Conservation (phyloP, 92 coral and sea anemone genomes). For the Ricordea florida region DNA sequence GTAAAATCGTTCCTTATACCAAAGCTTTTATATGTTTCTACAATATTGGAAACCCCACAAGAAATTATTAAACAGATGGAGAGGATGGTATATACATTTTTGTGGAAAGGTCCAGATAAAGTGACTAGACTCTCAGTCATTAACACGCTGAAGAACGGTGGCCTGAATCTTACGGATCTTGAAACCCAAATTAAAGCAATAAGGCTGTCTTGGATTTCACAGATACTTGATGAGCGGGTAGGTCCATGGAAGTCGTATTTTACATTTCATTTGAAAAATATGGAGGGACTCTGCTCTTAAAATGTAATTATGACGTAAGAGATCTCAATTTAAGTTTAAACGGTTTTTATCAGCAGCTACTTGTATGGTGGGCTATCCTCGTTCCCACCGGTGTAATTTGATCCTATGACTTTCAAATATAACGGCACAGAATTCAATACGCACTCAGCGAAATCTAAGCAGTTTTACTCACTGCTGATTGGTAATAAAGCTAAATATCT, state of each 20-base stretch:
- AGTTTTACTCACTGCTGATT: constrained; percentile 16
- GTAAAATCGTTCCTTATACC: neutral
- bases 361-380: constrained; percentile 3
- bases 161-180: constrained; percentile 10
- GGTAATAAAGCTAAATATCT: neutral
- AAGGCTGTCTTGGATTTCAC: constrained; percentile 7
- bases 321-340: neutral
- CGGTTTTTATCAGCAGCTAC: neutral
- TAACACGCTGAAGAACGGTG: constrained; percentile 9
- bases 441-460: neutral
- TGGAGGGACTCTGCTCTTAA: constrained; percentile 8
- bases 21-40: neutral
- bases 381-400: neutral
- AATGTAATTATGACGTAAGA: constrained; percentile 5
- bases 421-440: neutral
- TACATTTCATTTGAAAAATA: neutral
- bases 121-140: constrained; percentile 8
- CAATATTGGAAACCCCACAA: neutral
- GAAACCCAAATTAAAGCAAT: constrained; percentile 24
- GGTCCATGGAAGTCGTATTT: constrained; percentile 25
- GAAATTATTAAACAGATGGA: neutral
- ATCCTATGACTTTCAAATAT: neutral
- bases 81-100: neutral
- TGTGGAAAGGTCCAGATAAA: constrained; percentile 23
- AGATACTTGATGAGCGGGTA: neutral